A percentile compares a stretch with the other conserved stretches of the same genome.
phyloP scores from a whole-genome alignment of 2,113 vertebrate genomes.

The Chinchilla lanigera region DNA sequence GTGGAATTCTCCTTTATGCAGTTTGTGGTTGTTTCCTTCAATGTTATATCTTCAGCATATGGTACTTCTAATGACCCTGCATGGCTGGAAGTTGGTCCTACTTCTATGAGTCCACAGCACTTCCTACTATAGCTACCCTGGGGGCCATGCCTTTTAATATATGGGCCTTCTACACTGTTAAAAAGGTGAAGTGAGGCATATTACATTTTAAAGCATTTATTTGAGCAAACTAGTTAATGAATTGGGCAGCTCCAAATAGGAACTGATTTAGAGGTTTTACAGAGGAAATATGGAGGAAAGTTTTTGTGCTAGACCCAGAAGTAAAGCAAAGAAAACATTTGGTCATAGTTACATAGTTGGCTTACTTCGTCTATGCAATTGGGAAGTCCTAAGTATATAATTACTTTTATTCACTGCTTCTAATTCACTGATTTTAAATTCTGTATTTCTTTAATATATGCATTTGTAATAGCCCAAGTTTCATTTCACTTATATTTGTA shows the following conservation, averaged over 20 bases:
- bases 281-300: neutral
- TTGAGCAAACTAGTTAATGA: neutral
- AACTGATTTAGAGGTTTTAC: neutral
- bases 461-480: neutral
- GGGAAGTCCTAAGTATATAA: neutral
- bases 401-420: neutral
- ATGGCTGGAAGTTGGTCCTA: neutral
- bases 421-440: neutral
- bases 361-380: neutral
- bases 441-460: neutral
- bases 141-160: neutral
- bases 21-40: neutral
- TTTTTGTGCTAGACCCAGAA: neutral
- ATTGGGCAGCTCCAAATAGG: neutral
- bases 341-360: neutral
- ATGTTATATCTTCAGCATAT: neutral
- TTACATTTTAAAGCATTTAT: neutral
- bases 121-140: neutral
- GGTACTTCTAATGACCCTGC: neutral
- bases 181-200: neutral
- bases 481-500: neutral
- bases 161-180: neutral
- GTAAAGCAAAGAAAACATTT: neutral
- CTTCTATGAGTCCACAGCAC: neutral
- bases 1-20: neutral